phyloP scores from a whole-genome alignment of 2,888 invertebrate genomes.

The Zhuqinia jingwanae region DNA sequence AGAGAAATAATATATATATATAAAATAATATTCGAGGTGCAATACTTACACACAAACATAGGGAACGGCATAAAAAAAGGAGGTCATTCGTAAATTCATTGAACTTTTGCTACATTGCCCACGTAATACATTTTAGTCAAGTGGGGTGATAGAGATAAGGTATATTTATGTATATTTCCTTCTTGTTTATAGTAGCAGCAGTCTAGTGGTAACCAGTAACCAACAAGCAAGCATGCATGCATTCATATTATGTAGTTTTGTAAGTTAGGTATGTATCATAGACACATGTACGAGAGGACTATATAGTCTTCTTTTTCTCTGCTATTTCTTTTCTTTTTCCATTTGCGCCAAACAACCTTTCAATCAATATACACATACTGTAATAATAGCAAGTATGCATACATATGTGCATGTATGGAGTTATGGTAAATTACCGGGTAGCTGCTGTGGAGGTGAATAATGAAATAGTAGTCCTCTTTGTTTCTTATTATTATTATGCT shows the following conservation, averaged over 20 bases:
- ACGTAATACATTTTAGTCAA: constrained; percentile 65
- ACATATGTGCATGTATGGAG: no score
- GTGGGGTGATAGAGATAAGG: constrained; percentile 49
- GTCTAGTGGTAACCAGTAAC: not conserved
- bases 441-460: no score
- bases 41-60: constrained; percentile 37
- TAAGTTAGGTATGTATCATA: no score
- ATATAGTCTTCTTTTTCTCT: not conserved
- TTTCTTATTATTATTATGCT: no score
- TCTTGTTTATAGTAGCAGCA: constrained; percentile 25
- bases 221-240: not conserved
- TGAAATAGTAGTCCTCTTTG: no score
- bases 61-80: constrained; percentile 65
- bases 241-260: not conserved
- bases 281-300: no score
- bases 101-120: constrained; percentile 70
- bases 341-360: no score
- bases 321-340: constrained; percentile 9
- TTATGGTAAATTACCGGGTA: no score
- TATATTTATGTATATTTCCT: not conserved
- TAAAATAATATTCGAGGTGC: constrained; percentile 38
- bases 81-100: constrained; percentile 73
- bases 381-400: no score
- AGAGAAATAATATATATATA: no score
- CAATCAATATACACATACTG: no score